Conservation (phyloP, 1,140 invertebrate genomes). For the Aculops lycopersici region DNA sequence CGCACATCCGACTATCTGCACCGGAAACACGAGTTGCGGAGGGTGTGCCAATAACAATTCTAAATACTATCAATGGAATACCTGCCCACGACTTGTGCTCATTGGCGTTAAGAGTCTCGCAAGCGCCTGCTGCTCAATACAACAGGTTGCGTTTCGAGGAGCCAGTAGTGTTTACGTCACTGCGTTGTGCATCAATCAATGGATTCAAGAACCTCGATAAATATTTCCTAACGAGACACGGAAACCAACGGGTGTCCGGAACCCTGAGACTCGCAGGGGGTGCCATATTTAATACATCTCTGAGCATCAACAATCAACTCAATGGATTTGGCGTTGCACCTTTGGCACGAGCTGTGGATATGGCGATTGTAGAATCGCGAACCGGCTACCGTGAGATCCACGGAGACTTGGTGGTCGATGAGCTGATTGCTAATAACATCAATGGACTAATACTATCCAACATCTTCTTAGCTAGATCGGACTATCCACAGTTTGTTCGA, state of each 20-base stretch:
- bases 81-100: constrained; percentile 2
- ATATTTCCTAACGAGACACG: constrained; percentile 6
- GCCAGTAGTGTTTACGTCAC: constrained; percentile 1
- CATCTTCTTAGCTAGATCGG: background rate
- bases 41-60: constrained; percentile 1
- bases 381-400: background rate
- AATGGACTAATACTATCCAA: constrained; percentile 7
- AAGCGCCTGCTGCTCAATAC: background rate
- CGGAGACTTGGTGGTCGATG: constrained; percentile 2
- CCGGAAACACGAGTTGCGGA: constrained; percentile 4
- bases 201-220: background rate
- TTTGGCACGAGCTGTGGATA: constrained; percentile 3
- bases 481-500: constrained; percentile 3
- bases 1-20: background rate
- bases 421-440: constrained; percentile 1
- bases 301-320: background rate
- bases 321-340: constrained; percentile 4
- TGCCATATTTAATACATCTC: constrained; percentile 4
- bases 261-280: constrained; percentile 3
- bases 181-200: constrained; percentile 6
- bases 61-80: background rate
- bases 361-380: constrained; percentile 4
- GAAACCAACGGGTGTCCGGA: constrained; percentile 3
- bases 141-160: constrained; percentile 4
- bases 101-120: background rate